phyloP scores from a whole-genome alignment of 2,797 vertebrate species.

The Notamacropus eugenii region DNA sequence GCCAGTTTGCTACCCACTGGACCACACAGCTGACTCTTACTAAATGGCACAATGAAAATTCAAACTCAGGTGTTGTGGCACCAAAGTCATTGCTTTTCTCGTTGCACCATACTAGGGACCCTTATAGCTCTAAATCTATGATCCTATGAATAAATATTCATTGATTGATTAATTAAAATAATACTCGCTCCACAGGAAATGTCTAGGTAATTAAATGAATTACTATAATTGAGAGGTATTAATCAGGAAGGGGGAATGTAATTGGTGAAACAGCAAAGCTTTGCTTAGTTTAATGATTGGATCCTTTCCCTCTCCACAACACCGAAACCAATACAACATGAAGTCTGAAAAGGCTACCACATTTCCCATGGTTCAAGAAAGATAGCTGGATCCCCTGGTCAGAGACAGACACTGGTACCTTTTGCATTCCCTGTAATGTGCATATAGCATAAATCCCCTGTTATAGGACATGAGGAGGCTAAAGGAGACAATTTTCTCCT shows the following conservation, averaged over 20 bases:
- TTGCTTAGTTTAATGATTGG: background rate
- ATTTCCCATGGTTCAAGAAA: background rate
- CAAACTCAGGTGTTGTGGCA: background rate
- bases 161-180: slow-evolving; percentile 43
- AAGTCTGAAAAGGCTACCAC: background rate
- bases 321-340: background rate
- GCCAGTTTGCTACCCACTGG: background rate
- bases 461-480: background rate
- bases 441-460: background rate
- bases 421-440: background rate
- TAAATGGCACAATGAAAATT: slow-evolving; percentile 30
- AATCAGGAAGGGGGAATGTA: slow-evolving; percentile 44
- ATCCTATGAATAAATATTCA: background rate
- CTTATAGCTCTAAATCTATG: background rate
- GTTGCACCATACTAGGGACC: background rate
- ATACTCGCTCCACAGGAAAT: slow-evolving; percentile 52
- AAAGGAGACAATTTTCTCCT: background rate
- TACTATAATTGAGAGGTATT: slow-evolving; percentile 51
- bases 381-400: background rate
- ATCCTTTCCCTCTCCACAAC: background rate
- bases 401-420: background rate
- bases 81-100: background rate
- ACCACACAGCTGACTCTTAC: background rate
- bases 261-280: slow-evolving; percentile 1
- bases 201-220: slow-evolving; percentile 33